A percentile compares a stretch with the other conserved stretches of the same genome.
Evolutionary conservation across 2,113 vertebrate genomes (phyloP).

Genomic region (Typhlomys cinereus): DNA sequence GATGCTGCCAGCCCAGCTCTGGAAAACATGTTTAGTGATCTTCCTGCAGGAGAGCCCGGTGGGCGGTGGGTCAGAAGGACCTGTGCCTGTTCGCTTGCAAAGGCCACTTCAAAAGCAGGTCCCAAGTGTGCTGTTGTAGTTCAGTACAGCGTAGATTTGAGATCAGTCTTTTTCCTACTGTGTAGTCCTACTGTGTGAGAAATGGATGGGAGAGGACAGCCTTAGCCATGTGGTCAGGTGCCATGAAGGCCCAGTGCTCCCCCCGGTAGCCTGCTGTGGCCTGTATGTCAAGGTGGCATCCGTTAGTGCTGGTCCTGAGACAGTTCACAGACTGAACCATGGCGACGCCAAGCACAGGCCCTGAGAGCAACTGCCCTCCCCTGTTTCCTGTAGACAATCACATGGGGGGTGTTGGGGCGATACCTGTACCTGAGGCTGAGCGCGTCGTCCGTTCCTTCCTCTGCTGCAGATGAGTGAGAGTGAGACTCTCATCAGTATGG

Average conservation of each 20-base stretch:
- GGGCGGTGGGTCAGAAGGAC: not conserved
- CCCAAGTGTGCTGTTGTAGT: not conserved
- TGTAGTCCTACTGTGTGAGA: not conserved
- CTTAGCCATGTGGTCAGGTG: not conserved
- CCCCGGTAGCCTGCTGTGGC: not conserved
- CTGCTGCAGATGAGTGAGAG: slow-evolving; percentile 91
- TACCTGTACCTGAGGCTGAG: rapidly evolving
- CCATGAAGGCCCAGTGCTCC: not conserved
- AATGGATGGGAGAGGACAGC: not conserved
- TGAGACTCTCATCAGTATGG: slow-evolving; percentile 92
- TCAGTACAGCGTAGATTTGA: not conserved
- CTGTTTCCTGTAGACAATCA: not conserved
- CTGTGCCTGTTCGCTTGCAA: not conserved
- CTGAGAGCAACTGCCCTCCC: not conserved
- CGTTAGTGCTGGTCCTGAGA: not conserved
- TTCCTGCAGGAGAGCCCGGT: slow-evolving; percentile 17
- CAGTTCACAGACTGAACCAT: not conserved
- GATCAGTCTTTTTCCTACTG: not conserved
- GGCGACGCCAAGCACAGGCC: not conserved
- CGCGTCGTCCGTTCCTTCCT: slow-evolving; percentile 84
- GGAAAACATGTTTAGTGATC: slow-evolving; percentile 53
- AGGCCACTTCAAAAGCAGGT: not conserved
- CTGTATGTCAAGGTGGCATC: not conserved
- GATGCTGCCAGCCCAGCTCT: slow-evolving; percentile 74
- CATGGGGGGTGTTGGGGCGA: not conserved